phyloP scores from a whole-genome alignment of 2,797 vertebrate genomes.

The Leucoraja ocellata region DNA sequence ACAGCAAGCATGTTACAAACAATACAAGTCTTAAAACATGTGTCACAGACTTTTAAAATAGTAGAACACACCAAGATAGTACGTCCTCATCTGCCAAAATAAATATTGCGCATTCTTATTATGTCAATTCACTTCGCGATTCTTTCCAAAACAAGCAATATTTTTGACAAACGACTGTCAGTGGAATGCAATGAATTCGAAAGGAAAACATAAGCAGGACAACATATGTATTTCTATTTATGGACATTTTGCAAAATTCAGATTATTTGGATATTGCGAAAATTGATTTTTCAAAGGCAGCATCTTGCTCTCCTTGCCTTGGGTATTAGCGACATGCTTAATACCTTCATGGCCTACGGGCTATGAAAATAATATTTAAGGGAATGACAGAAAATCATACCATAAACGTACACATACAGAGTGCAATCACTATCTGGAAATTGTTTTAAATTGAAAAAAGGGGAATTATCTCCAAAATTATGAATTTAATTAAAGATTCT shows the following conservation, averaged over 20 bases:
- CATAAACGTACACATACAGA: neutral
- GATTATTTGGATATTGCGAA: too few relatives aligned
- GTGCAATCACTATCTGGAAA: neutral
- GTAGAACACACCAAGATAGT: too few relatives aligned
- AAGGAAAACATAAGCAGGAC: neutral
- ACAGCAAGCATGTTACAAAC: too few relatives aligned
- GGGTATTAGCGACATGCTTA: neutral
- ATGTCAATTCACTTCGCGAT: neutral
- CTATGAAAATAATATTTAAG: neutral
- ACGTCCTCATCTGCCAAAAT: too few relatives aligned
- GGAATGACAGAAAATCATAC: neutral
- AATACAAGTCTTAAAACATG: too few relatives aligned
- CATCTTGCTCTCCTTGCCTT: neutral
- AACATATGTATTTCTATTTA: neutral
- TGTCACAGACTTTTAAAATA: too few relatives aligned
- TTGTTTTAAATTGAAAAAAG: neutral
- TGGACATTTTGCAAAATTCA: too few relatives aligned
- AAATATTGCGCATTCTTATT: neutral
- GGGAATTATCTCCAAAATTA: neutral
- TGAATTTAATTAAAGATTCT: neutral
- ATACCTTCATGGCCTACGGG: neutral
- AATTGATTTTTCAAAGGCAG: neutral
- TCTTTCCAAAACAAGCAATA: neutral
- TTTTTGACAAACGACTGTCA: neutral
- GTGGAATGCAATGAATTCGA: neutral